Percentiles rank a stretch among this genome's conserved stretches.
Evolutionary conservation across 2,888 invertebrate species (phyloP).

Genomic region (Chrysina gloriosa): DNA sequence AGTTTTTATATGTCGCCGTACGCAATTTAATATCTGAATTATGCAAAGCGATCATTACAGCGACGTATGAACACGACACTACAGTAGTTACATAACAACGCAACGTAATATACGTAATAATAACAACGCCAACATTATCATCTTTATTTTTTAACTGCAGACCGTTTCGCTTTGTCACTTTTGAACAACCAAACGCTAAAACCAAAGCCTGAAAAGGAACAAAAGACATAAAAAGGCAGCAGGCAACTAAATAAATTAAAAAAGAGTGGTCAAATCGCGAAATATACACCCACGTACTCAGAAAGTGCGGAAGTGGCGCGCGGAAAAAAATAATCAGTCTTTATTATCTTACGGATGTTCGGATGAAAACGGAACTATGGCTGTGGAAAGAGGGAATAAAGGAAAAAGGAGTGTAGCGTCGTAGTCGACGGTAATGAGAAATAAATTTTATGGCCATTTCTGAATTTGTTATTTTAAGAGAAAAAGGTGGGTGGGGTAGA

Average conservation of each 20-base stretch:
- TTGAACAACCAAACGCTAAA: conserved; percentile 19
- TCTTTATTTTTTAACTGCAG: conserved; percentile 23
- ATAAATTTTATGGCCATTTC: conserved; percentile 43
- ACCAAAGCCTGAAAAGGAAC: conserved; percentile 18
- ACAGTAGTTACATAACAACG: conserved; percentile 4
- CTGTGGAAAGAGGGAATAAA: conserved; percentile 43
- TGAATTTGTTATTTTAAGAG: conserved; percentile 38
- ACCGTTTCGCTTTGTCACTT: conserved; percentile 30
- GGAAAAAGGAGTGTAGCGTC: conserved; percentile 42
- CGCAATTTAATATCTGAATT: conserved; percentile 23
- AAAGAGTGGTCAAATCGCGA: conserved; percentile 24
- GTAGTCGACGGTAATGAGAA: conserved; percentile 39
- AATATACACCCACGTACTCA: conserved; percentile 39
- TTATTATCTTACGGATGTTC: conserved; percentile 49
- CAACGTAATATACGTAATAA: conserved; percentile 10
- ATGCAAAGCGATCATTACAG: conserved; percentile 14
- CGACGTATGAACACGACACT: conserved; percentile 5
- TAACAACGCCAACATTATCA: conserved; percentile 25
- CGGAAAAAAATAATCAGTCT: conserved; percentile 48
- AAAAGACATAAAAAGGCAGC: conserved; percentile 22
- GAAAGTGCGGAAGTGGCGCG: conserved; percentile 35
- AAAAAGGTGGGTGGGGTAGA: conserved; percentile 14
- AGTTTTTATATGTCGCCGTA: conserved; percentile 18
- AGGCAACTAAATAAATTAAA: conserved; percentile 35
- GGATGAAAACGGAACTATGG: conserved; percentile 48